phyloP scores from a whole-genome alignment of 2,113 vertebrate species.

The Eptesicus fuscus region DNA sequence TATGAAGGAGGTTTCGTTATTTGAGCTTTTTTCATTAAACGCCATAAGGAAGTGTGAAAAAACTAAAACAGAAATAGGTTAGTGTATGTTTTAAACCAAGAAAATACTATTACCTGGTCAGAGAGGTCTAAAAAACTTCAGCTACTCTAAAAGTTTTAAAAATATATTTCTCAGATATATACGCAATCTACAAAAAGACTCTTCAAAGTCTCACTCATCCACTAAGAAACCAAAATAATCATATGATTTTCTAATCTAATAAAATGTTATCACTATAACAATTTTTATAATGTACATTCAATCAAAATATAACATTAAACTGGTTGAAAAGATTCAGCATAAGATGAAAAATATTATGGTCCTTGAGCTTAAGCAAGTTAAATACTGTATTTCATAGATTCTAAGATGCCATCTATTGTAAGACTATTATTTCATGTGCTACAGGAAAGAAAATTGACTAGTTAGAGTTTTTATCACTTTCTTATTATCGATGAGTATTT shows the following conservation, averaged over 20 bases:
- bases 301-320: neutral
- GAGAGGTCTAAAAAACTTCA: neutral
- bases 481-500: neutral
- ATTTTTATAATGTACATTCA: neutral
- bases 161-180: neutral
- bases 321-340: neutral
- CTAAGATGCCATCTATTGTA: neutral
- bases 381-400: neutral
- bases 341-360: neutral
- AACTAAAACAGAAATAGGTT: conserved; percentile 80
- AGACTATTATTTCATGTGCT: neutral
- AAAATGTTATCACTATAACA: neutral
- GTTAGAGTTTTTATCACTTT: neutral
- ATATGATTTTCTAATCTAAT: neutral
- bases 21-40: conserved; percentile 82
- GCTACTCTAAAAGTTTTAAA: neutral
- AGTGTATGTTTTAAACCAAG: neutral
- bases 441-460: neutral
- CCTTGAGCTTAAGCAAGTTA: neutral
- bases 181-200: neutral
- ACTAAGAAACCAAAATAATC: neutral
- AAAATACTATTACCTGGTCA: neutral
- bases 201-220: neutral
- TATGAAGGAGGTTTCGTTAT: conserved; percentile 73
- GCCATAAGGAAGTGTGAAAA: conserved; percentile 88